Conservation (phyloP, 2,797 vertebrate genomes). For the Helarctos malayanus region DNA sequence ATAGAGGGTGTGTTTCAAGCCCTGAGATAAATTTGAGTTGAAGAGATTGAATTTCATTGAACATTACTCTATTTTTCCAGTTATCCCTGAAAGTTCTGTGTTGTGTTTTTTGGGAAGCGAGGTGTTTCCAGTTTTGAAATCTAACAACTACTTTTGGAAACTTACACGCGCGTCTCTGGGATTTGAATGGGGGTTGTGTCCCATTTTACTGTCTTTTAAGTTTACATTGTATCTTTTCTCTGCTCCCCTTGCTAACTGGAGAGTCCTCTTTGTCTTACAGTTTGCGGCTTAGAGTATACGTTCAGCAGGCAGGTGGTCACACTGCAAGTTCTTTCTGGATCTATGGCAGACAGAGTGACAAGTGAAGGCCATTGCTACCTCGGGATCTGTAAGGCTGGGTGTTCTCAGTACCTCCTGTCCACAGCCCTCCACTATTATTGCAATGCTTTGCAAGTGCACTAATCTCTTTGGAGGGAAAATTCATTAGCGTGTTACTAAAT, state of each 20-base stretch:
- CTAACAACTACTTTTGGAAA: neutral
- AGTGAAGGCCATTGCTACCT: neutral
- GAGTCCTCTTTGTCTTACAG: neutral
- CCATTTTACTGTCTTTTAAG: neutral
- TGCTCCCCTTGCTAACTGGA: neutral
- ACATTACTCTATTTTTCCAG: neutral
- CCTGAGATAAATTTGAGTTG: neutral
- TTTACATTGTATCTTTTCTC: neutral
- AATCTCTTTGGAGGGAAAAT: neutral
- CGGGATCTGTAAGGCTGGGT: neutral
- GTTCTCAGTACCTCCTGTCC: neutral
- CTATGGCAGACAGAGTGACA: neutral
- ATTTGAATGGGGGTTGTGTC: neutral
- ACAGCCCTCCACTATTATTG: neutral
- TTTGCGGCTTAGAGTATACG: neutral
- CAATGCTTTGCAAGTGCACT: neutral
- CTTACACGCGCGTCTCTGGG: neutral
- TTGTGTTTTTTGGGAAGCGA: neutral
- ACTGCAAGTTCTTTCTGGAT: neutral
- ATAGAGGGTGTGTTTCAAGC: neutral
- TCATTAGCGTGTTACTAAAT: neutral
- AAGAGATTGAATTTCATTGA: neutral
- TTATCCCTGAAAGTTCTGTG: neutral
- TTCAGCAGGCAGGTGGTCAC: neutral
- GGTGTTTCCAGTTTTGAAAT: neutral